Conservation (phyloP, 2,888 invertebrate genomes). For the Blastobasis adustella region DNA sequence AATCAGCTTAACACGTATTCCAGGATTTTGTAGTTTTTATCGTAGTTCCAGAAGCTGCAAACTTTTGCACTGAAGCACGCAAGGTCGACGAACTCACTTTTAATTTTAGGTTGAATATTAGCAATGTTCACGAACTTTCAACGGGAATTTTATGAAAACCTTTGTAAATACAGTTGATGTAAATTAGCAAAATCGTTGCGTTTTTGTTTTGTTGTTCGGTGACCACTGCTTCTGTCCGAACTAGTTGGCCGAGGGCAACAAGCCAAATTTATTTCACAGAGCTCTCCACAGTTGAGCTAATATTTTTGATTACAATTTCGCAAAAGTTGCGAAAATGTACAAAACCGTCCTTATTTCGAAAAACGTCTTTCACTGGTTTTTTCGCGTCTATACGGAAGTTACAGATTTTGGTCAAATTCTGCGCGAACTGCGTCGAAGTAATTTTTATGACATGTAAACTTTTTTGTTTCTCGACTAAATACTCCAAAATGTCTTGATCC, state of each 20-base stretch:
- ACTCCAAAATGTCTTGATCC: slow-evolving; percentile 63
- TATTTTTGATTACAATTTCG: slow-evolving; percentile 74
- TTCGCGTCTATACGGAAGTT: slow-evolving; percentile 73
- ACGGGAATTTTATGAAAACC: slow-evolving; percentile 59
- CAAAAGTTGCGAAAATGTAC: slow-evolving; percentile 71
- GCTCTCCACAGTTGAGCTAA: slow-evolving; percentile 49
- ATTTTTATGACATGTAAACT: slow-evolving; percentile 50
- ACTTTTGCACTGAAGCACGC: slow-evolving; percentile 64
- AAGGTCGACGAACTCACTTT: slow-evolving; percentile 60
- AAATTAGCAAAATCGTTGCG: slow-evolving; percentile 54
- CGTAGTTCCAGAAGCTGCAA: slow-evolving; percentile 39
- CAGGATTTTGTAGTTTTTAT: slow-evolving; percentile 47
- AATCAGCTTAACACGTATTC: slow-evolving; percentile 63
- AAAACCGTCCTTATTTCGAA: slow-evolving; percentile 74
- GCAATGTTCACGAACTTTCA: slow-evolving; percentile 47
- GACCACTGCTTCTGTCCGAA: slow-evolving; percentile 65
- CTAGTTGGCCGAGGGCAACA: slow-evolving; percentile 61
- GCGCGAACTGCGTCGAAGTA: slow-evolving; percentile 64
- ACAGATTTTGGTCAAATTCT: slow-evolving; percentile 66
- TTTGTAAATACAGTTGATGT: slow-evolving; percentile 46
- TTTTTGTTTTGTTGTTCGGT: slow-evolving; percentile 66
- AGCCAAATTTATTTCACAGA: slow-evolving; percentile 39
- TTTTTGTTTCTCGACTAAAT: slow-evolving; percentile 58
- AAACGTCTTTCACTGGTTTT: slow-evolving; percentile 56
- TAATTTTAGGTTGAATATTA: slow-evolving; percentile 50